These are phyloP conservation scores for Drosophila fuyamai DNA, from an alignment of 1,140 invertebrate genomes.

Conservation along the genomic window DNA sequence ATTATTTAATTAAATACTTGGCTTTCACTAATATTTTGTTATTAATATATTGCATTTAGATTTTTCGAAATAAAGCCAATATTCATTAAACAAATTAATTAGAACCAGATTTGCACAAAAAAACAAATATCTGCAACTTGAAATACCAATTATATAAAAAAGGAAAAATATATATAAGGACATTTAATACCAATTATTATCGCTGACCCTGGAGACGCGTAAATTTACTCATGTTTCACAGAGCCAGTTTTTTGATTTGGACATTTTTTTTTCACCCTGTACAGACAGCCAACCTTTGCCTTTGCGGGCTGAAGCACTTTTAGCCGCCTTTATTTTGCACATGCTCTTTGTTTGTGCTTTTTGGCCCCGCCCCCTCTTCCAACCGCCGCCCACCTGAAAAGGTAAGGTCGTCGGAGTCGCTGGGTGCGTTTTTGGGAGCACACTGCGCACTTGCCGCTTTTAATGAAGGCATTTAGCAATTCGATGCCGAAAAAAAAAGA, in stretches of 20 bases:
- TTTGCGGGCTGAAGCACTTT: slow-evolving; percentile 34
- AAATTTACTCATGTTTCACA: neutral
- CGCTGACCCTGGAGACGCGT: too few species aligned
- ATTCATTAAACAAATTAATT: too few species aligned
- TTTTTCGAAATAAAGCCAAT: too few species aligned
- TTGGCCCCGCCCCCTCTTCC: neutral
- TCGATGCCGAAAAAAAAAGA: slow-evolving; percentile 4
- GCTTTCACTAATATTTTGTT: too few species aligned
- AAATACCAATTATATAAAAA: too few species aligned
- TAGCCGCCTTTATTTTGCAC: slow-evolving; percentile 34
- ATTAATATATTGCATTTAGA: too few species aligned
- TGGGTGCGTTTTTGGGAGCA: slow-evolving; percentile 26
- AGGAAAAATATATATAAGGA: neutral
- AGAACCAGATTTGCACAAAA: too few species aligned
- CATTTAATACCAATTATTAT: neutral
- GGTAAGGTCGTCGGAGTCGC: slow-evolving; percentile 27
- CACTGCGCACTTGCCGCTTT: slow-evolving; percentile 43
- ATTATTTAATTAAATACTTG: too few species aligned
- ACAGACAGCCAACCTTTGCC: slow-evolving; percentile 6
- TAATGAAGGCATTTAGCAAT: slow-evolving; percentile 64
- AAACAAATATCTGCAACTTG: too few species aligned
- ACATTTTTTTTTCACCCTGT: neutral
- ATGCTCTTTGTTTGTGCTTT: slow-evolving; percentile 35
- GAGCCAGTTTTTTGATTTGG: neutral
- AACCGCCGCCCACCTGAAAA: neutral